phyloP scores from a whole-genome alignment of 2,797 vertebrate genomes.

The Microctenopoma stevenorrisi region DNA sequence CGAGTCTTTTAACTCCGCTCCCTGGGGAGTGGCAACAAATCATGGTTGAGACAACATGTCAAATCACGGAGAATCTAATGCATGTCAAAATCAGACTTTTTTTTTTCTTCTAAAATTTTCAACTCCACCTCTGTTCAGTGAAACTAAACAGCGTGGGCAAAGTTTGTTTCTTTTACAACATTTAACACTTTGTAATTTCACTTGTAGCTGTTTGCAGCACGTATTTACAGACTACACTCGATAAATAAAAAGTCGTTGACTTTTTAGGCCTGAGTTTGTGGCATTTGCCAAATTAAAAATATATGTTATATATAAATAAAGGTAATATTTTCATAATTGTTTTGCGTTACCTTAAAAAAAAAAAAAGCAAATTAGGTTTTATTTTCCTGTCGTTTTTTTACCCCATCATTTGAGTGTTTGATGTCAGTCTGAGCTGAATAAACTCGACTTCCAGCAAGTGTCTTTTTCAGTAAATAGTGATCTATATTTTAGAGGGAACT shows the following conservation, averaged over 20 bases:
- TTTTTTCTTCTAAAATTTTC: slow-evolving; percentile 33
- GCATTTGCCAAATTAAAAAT: neutral
- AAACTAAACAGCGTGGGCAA: slow-evolving; percentile 38
- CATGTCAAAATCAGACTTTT: slow-evolving; percentile 62
- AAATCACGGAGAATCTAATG: slow-evolving; percentile 71
- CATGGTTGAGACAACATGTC: slow-evolving; percentile 82
- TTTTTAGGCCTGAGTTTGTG: neutral
- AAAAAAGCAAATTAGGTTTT: neutral
- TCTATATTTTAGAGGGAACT: slow-evolving; percentile 72
- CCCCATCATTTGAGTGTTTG: slow-evolving; percentile 29
- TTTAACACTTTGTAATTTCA: slow-evolving; percentile 37
- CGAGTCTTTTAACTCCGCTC: slow-evolving; percentile 79
- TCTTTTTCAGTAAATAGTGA: slow-evolving; percentile 63
- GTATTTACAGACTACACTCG: neutral
- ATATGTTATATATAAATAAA: neutral
- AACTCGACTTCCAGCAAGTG: slow-evolving; percentile 48
- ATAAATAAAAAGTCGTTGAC: neutral
- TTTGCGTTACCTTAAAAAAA: neutral
- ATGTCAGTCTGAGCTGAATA: slow-evolving; percentile 43
- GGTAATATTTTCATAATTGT: neutral
- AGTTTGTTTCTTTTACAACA: slow-evolving; percentile 53
- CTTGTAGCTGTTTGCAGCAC: slow-evolving; percentile 4
- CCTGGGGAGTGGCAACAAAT: slow-evolving; percentile 82
- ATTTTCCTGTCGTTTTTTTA: slow-evolving; percentile 1
- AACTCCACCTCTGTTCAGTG: slow-evolving; percentile 43